Base-by-base conservation (phyloP, 1,140 invertebrate species). In the Hirudo medicinalis region DNA sequence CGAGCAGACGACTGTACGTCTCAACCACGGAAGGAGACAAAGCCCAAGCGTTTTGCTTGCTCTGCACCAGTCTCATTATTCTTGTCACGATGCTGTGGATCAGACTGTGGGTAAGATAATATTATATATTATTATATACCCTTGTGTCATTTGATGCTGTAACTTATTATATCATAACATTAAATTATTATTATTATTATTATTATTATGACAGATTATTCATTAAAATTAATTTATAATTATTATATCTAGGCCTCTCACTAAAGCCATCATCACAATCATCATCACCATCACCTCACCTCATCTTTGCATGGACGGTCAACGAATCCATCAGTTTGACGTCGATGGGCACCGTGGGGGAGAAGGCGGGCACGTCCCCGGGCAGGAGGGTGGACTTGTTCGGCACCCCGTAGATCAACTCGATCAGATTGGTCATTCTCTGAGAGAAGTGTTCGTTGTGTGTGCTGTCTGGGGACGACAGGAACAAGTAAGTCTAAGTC, bases 261-360 rank as follows among this genome's bases (percentile, higher is more conserved):
- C 13, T 13, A 63, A 63, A 20, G 27, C 25, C 22, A n/a, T 29
- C 22, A 53, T 40, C 43, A 54, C 19, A 19, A 63, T 25, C 43
- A 27, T 43, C 13, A 54, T 54, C 8, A 70, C 25, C 4, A 40
- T 15, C n/a, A 60, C 55, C 27, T 32, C 76, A 82, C 81, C 80
- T 94, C 94, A 97, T 97, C 81, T 97, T 97, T 0, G 92, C 91
- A 80, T 97, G 93, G 17, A 96, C 90, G 0, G 94, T 96, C 20
- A 97, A 80, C n/a, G 92, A 94, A 79, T 97, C 94, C 4, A 97
- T 81, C 25, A 95, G 88, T 36, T 89, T 90, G 88, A 97, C 94
- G 0, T 91, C 90, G 19, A 97, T 82, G 0, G 94, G 94, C 20
- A 89, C 87, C 0, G 89, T 92, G 54, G 85, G 84, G 69, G 80